Conservation (phyloP, 2,113 vertebrate species). For the Leucopternis melanops region DNA sequence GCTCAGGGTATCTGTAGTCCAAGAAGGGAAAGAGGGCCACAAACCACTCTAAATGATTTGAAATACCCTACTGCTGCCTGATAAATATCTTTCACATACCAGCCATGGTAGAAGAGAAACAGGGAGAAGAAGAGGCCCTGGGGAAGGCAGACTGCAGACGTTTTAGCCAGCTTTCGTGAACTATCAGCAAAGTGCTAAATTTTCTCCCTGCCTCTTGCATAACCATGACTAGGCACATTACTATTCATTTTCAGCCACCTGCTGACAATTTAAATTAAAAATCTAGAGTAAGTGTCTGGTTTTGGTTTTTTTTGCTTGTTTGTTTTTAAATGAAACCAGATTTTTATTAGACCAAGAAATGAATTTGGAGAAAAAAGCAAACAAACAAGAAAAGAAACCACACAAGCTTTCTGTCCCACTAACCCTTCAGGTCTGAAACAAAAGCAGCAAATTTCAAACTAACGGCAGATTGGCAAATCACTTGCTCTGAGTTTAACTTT, state of each 20-base stretch:
- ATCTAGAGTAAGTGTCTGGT: background rate
- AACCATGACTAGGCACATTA: background rate
- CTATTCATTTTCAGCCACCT: conserved; percentile 17
- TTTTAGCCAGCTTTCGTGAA: background rate
- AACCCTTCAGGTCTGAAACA: background rate
- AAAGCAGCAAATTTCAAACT: background rate
- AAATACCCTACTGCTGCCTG: background rate
- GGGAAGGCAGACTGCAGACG: background rate
- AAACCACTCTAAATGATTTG: background rate
- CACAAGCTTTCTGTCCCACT: background rate
- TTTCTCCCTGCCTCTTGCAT: background rate
- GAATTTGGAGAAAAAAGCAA: background rate
- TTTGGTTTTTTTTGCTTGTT: background rate
- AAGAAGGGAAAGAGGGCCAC: background rate
- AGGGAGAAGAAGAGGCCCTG: background rate
- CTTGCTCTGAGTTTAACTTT: background rate
- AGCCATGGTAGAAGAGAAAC: background rate
- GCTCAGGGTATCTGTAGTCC: too few species aligned
- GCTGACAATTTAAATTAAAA: conserved; percentile 36
- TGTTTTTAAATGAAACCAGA: background rate
- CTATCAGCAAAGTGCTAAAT: background rate
- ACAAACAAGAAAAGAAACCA: background rate
- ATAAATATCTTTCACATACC: background rate
- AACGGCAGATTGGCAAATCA: background rate
- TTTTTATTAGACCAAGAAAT: background rate